These are phyloP conservation scores for Cryptus viduatorius DNA, from an alignment of 2,888 invertebrate species.

Conservation along the genomic window DNA sequence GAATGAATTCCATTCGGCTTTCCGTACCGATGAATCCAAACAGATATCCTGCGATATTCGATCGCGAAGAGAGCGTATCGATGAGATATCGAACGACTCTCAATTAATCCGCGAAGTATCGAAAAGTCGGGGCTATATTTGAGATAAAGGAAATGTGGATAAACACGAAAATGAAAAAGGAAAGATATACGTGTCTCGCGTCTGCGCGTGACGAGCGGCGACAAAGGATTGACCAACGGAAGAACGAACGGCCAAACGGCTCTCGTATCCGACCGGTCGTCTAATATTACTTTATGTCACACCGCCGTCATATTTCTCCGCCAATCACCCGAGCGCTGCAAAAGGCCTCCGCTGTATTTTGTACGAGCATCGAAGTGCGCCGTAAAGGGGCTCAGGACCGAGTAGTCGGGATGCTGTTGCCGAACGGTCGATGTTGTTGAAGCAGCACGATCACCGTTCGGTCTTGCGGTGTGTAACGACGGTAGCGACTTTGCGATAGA, in stretches of 20 bases:
- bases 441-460: conserved; percentile 51
- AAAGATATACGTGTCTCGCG: not conserved
- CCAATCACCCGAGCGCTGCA: conserved; percentile 68
- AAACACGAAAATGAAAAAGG: conserved; percentile 22
- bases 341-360: conserved; percentile 27
- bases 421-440: conserved; percentile 42
- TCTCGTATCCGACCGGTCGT: conserved; percentile 36
- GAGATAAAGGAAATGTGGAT: not conserved
- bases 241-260: conserved; percentile 40
- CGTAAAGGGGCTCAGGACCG: conserved; percentile 22
- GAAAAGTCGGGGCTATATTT: not conserved
- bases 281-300: conserved; percentile 70
- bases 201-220: conserved; percentile 6
- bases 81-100: not conserved
- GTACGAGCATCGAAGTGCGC: conserved; percentile 18
- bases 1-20: conserved; percentile 53
- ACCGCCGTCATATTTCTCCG: conserved; percentile 71
- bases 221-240: conserved; percentile 28
- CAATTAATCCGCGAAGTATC: not conserved
- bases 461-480: conserved; percentile 47
- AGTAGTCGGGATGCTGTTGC: not conserved
- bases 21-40: conserved; percentile 54
- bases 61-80: not conserved
- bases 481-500: conserved; percentile 47
- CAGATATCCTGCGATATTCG: conserved; percentile 21